phyloP scores from a whole-genome alignment of 2,797 vertebrate species.

The Gymnothorax reevesii region DNA sequence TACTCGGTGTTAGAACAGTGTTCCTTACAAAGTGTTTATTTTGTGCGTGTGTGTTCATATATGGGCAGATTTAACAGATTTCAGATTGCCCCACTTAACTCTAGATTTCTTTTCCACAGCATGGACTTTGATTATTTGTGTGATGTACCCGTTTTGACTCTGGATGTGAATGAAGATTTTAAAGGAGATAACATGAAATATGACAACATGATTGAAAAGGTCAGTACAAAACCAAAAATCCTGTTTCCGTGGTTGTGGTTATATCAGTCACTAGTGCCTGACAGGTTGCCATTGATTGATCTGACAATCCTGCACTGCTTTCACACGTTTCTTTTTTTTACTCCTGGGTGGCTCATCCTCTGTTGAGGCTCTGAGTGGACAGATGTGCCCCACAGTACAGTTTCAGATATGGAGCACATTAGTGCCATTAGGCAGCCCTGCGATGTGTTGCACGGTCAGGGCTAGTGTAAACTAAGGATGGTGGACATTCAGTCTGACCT shows the following conservation, averaged over 20 bases:
- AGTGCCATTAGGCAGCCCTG: background rate
- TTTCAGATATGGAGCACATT: background rate
- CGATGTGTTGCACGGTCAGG: background rate
- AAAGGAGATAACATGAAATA: constrained; percentile 68
- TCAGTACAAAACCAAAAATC: constrained; percentile 43
- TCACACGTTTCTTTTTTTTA: background rate
- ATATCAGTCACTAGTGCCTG: background rate
- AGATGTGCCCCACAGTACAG: background rate
- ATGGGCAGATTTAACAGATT: background rate
- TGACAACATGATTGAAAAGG: constrained; percentile 86
- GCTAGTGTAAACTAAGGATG: background rate
- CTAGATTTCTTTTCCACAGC: constrained; percentile 60
- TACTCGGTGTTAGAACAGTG: too few relatives aligned
- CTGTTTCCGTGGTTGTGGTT: too few relatives aligned
- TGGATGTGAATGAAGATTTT: constrained; percentile 90
- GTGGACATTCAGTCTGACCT: background rate
- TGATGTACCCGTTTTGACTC: constrained; percentile 81
- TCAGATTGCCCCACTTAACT: background rate
- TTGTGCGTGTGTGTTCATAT: too few relatives aligned
- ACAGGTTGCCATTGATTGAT: background rate
- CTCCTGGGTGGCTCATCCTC: background rate
- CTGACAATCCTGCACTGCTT: background rate
- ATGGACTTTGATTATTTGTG: constrained; percentile 83
- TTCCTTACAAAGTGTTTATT: too few relatives aligned
- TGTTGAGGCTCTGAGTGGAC: background rate